Conservation (phyloP, 2,888 invertebrate species). For the Ditula angustiorana region DNA sequence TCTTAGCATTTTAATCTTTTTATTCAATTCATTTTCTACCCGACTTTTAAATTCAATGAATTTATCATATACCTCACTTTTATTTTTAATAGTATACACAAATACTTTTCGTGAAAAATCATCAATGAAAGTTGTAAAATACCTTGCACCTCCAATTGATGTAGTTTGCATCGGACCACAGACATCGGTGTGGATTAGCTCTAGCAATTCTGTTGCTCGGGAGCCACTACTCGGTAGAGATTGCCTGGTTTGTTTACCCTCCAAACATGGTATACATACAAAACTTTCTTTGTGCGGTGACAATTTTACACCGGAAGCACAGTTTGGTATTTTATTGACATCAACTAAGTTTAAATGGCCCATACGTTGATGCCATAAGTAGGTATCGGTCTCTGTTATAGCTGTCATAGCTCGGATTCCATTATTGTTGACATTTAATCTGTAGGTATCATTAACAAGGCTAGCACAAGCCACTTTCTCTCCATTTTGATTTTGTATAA, state of each 20-base stretch:
- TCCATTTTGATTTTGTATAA: background rate
- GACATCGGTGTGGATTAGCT: conserved; percentile 20
- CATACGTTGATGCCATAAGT: background rate
- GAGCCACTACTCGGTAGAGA: conserved; percentile 36
- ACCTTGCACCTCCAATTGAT: conserved; percentile 25
- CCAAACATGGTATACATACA: background rate
- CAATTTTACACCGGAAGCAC: background rate
- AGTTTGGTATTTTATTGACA: background rate
- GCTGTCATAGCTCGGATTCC: background rate
- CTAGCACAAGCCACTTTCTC: background rate
- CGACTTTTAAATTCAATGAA: background rate
- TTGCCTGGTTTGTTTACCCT: conserved; percentile 40
- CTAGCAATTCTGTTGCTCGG: conserved; percentile 28
- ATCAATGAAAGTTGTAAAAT: conserved; percentile 14
- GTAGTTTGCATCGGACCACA: conserved; percentile 26
- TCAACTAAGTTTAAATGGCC: background rate
- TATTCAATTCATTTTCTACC: background rate
- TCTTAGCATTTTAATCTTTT: background rate
- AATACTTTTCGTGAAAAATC: background rate
- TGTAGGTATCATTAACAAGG: conserved; percentile 2
- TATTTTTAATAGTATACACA: background rate
- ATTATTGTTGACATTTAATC: background rate
- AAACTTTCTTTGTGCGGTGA: background rate
- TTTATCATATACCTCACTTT: background rate
- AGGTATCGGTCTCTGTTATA: background rate